Base-by-base conservation (phyloP, 2,888 invertebrate species). In the Agonopterix heracliana region DNA sequence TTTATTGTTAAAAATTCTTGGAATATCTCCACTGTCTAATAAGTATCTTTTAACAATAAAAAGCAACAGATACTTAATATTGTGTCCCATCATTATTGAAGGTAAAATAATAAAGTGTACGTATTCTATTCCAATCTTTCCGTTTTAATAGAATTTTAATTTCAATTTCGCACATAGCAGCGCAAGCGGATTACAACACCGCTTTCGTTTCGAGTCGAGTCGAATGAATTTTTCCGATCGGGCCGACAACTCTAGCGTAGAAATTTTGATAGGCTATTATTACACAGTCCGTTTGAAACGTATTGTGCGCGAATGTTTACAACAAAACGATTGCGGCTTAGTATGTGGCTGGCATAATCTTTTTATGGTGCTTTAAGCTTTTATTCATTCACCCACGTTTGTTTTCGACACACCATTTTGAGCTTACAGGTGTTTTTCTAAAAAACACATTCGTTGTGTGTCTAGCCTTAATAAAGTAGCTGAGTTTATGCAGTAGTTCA, bases 71-170 rank as follows among this genome's bases (percentile, higher is more conserved):
- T 26, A 26, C 7, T 7, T 7, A 26, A 5, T 26, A 7, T 26
- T 26, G 7, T 26, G 26, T 26, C 26, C 26, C 26, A 26, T 26
- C 26, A 26, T 26, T 26, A 26, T 26, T 7, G 26, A 3, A 26
- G 26, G 26, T 26, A 26, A 26, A 5, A 26, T 26, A 26, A 26
- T 3, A 26, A 26, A 5, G 7, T 26, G 5, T 26, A 61, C 59
- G 56, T 60, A 57, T 65, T 71, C 71, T 73, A 72, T 76, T 71
- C 54, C 71, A 73, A 72, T 74, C 69, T 73, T 74, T 74, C 68
- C 71, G 65, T 64, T 78, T 77, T 78, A 79, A 81, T 82, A 81
- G 77, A 81, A 78, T 82, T 85, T 84, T 85, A 85, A 84, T 85
- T 82, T 80, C 81, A 83, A 81, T 84, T 83, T 85, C 80, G 83